Base-by-base conservation (phyloP, 2,797 vertebrate species). In the Limosa lapponica region DNA sequence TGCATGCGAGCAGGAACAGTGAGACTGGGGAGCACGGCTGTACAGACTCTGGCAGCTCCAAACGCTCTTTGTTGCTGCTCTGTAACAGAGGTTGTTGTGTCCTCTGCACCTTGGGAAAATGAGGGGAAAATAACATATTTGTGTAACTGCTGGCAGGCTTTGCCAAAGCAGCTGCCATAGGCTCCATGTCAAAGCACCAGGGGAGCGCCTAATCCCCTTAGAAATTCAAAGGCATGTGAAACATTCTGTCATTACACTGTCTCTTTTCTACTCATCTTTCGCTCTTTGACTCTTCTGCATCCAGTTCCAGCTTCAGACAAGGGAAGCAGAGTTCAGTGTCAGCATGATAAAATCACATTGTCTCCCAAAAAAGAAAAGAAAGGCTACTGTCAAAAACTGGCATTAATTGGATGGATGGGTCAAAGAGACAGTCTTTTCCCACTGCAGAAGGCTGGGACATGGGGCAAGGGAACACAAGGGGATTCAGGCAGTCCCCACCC, bases 201-300 rank as follows among this genome's bases (percentile, higher is more conserved):
- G 84, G 91, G 71, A 95, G 91, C 1, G 3, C 62, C 89, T 96
- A 96, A 96, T 96, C 89, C 90, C 94, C 93, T 95, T 77, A 86
- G 78, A 94, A 96, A 97, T 96, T 92, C 93, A 91, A 92, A 96
- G 89, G 92, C 90, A 94, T 92, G 85, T 90, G 90, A 92, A 95
- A 90, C 74, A 95, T 96, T 73, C 84, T 94, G 91, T 95, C 95
- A 93, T 94, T 96, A 89, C 49, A 70, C 69, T 92, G 89, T 92
- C 81, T 95, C 39, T 95, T 62, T 75, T 83, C 95, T 89, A 70
- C 96, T 96, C 90, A 93, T 93, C 94, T 93, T 90, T 77, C 17
- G 1, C 67, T 93, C 87, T 95, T 87, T 96, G 88, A 89, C 87
- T 95, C 77, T 93, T 91, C 86, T 91, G 64, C 94, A 83, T 90